Evolutionary conservation across 2,888 invertebrate genomes (phyloP).

Genomic region (Megastigmus dorsalis): DNA sequence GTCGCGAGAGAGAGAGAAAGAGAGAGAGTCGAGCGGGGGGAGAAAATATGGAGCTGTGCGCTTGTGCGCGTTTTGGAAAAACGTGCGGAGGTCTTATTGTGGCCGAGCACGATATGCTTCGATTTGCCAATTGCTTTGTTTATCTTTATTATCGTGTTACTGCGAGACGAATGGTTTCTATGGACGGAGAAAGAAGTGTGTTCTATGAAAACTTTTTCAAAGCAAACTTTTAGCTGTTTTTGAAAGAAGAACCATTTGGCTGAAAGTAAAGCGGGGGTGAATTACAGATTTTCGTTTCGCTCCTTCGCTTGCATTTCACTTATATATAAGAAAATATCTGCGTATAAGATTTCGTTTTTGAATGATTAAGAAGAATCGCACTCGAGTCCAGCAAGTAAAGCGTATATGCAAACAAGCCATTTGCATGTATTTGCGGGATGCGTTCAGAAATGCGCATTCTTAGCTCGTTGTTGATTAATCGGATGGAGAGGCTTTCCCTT

Average conservation of each 20-base stretch:
- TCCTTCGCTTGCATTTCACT: too few relatives aligned
- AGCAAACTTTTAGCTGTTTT: too few relatives aligned
- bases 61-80: constrained; percentile 1
- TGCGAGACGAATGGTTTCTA: background rate
- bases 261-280: too few relatives aligned
- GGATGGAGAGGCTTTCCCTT: background rate
- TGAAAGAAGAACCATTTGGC: too few relatives aligned
- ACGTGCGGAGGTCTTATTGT: background rate
- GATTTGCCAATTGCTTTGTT: background rate
- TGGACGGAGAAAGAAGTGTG: background rate
- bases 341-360: background rate
- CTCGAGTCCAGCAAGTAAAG: background rate
- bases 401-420: background rate
- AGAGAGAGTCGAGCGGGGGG: too few relatives aligned
- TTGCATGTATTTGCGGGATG: background rate
- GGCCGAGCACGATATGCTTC: constrained; percentile 7
- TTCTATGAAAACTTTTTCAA: too few relatives aligned
- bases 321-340: background rate
- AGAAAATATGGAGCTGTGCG: too few relatives aligned
- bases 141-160: too few relatives aligned
- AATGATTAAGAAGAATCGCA: background rate
- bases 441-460: background rate
- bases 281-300: too few relatives aligned
- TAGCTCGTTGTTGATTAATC: constrained; percentile 43
- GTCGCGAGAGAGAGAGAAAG: background rate